Percentiles rank a stretch among this genome's conserved stretches.
Evolutionary conservation across 1,140 invertebrate genomes (phyloP).

Genomic region (Drosophila subpulchrella): DNA sequence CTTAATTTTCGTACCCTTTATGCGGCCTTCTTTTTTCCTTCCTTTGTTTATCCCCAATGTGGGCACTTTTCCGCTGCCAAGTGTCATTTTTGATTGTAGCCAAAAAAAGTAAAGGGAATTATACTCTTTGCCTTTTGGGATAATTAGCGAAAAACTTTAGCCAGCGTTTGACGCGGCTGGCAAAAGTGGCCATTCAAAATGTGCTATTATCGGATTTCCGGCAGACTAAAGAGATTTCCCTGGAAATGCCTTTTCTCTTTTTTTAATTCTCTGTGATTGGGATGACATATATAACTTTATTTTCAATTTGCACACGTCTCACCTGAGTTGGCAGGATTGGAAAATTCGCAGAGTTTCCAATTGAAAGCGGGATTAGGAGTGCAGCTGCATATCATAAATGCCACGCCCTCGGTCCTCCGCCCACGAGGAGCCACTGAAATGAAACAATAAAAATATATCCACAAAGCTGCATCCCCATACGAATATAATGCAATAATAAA

Average conservation of each 20-base stretch:
- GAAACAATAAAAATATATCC: constrained; percentile 73
- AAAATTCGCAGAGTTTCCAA: constrained; percentile 9
- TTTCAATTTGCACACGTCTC: constrained; percentile 28
- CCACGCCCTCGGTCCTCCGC: background rate
- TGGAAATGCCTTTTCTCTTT: background rate
- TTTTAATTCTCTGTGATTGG: background rate
- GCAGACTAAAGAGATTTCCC: constrained; percentile 5
- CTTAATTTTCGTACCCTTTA: constrained; percentile 50
- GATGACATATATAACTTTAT: constrained; percentile 26
- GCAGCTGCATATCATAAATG: constrained; percentile 54
- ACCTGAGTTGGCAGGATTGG: constrained; percentile 32
- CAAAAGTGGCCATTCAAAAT: constrained; percentile 30
- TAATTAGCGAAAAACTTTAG: constrained; percentile 46
- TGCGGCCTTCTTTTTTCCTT: constrained; percentile 8
- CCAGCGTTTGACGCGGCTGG: constrained; percentile 16
- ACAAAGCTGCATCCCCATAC: constrained; percentile 32
- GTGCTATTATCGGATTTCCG: constrained; percentile 3
- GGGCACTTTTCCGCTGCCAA: constrained; percentile 43
- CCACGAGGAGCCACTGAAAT: constrained; percentile 45
- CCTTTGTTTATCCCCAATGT: constrained; percentile 40
- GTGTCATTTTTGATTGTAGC: constrained; percentile 40
- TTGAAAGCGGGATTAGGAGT: constrained; percentile 35
- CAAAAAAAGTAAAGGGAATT: constrained; percentile 15
- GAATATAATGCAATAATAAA: constrained; percentile 57
- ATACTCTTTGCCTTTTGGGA: constrained; percentile 21